phyloP scores from a whole-genome alignment of 1,140 invertebrate species.

The Diabrotica virgifera region DNA sequence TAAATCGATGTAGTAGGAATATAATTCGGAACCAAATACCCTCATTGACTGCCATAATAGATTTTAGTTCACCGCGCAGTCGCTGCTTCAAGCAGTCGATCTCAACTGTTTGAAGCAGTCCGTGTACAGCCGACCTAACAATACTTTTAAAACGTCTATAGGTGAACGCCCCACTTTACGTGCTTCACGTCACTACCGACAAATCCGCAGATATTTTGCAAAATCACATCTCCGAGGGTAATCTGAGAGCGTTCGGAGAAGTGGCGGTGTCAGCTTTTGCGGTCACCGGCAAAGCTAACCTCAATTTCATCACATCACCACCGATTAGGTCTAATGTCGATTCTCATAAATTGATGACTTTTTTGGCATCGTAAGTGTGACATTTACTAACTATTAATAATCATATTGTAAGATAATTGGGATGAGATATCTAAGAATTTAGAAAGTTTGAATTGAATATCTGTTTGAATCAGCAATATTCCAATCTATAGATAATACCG shows the following conservation, averaged over 20 bases:
- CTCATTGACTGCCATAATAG: no score
- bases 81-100: no score
- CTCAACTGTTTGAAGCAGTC: no score
- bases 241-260: slow-evolving; percentile 70
- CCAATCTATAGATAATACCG: no score
- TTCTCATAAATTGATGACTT: slow-evolving; percentile 73
- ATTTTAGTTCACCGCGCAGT: no score
- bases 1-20: no score
- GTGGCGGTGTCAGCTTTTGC: slow-evolving; percentile 71
- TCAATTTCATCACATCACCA: slow-evolving; percentile 66
- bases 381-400: slow-evolving; percentile 16
- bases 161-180: slow-evolving; percentile 66
- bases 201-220: slow-evolving; percentile 62
- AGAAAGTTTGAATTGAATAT: no score
- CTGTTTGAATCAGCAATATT: no score
- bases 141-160: slow-evolving; percentile 28
- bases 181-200: slow-evolving; percentile 75
- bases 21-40: no score
- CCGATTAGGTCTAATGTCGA: slow-evolving; percentile 76
- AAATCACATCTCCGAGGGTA: slow-evolving; percentile 34
- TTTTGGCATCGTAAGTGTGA: slow-evolving; percentile 72
- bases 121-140: no score
- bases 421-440: slow-evolving; percentile 9
- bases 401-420: slow-evolving; percentile 29
- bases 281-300: slow-evolving; percentile 56